Evolutionary conservation across 2,797 vertebrate species (phyloP), one percentile per base, ranked within the genome.

Genomic region (Avahi laniger): DNA sequence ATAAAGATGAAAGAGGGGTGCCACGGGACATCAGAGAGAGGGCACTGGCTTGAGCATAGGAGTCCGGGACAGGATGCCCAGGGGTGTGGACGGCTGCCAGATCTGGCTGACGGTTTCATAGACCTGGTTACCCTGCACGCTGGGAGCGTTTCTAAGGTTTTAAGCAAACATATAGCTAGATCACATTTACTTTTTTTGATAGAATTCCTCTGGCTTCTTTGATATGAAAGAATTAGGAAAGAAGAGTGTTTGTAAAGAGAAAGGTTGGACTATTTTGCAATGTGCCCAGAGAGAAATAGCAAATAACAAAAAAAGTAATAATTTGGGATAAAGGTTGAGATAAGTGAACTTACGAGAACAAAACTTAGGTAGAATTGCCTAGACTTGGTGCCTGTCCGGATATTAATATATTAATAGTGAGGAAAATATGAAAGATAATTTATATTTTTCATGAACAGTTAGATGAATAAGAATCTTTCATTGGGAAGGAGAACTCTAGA

Each of bases 81-180:
- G 24, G 26, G 22, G 17, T 2, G 1, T 8, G 30, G 50, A 11
- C 20, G 33, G n/a, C 18, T 2, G 6, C 20, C 1, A 1, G 15
- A 4, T 22, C 20, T 11, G 24, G 1, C 9, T 5, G 8, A 35
- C 1, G 1, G 1, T 10, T 12, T 15, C 33, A 17, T 4, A 59
- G 8, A n/a, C 10, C 35, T 26, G 2, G 20, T 11, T 8, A 1
- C 2, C 8, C 26, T 2, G 6, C 18, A 9, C 0, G 1, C 6
- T 3, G 15, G 1, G 4, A 28, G 24, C 10, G 2, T 50, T 78
- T 8, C n/a, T 6, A 57, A 52, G 18, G 30, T n/a, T 28, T 35
- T 38, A 43, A 41, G 15, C 50, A 65, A 81, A 24, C 2, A 1
- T 5, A 13, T 4, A 28, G 10, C 8, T 24, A 22, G 20, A 54